These are phyloP conservation scores for Salticus scenicus DNA, from an alignment of 2,888 invertebrate genomes.

Conservation along the genomic window DNA sequence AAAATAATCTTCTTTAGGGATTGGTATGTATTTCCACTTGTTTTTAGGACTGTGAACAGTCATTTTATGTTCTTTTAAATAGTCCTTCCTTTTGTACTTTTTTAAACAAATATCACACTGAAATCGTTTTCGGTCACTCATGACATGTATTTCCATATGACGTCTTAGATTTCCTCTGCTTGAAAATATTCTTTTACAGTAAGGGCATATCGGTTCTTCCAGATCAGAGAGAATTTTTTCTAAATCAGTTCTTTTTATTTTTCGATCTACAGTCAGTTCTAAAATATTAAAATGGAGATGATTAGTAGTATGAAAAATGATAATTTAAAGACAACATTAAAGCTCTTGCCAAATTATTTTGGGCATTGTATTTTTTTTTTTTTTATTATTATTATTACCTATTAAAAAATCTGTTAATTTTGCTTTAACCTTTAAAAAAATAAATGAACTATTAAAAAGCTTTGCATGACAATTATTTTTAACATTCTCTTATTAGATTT, in stretches of 20 bases:
- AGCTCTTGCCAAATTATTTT: too few species aligned
- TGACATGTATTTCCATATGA: slow-evolving; percentile 65
- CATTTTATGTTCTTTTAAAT: slow-evolving; percentile 67
- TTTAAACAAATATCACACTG: slow-evolving; percentile 65
- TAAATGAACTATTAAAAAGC: too few species aligned
- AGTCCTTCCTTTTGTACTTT: slow-evolving; percentile 66
- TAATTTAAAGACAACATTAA: background rate
- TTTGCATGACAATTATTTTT: too few species aligned
- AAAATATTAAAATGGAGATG: background rate
- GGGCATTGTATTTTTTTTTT: too few species aligned
- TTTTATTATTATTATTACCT: too few species aligned
- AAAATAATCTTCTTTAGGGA: slow-evolving; percentile 38
- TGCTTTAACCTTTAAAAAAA: too few species aligned
- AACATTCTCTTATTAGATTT: too few species aligned
- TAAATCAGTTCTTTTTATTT: slow-evolving; percentile 47
- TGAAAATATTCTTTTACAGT: slow-evolving; percentile 62
- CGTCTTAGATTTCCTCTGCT: slow-evolving; percentile 58
- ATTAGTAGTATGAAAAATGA: background rate
- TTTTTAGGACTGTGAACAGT: slow-evolving; percentile 60
- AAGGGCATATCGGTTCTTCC: slow-evolving; percentile 61
- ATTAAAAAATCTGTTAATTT: too few species aligned
- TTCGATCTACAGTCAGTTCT: slow-evolving; percentile 27
- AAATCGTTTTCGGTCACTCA: slow-evolving; percentile 58
- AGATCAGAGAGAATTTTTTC: slow-evolving; percentile 57
- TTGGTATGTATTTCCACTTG: slow-evolving; percentile 52